Conservation (phyloP, 1,140 invertebrate genomes). For the Medauroidea extradentata region DNA sequence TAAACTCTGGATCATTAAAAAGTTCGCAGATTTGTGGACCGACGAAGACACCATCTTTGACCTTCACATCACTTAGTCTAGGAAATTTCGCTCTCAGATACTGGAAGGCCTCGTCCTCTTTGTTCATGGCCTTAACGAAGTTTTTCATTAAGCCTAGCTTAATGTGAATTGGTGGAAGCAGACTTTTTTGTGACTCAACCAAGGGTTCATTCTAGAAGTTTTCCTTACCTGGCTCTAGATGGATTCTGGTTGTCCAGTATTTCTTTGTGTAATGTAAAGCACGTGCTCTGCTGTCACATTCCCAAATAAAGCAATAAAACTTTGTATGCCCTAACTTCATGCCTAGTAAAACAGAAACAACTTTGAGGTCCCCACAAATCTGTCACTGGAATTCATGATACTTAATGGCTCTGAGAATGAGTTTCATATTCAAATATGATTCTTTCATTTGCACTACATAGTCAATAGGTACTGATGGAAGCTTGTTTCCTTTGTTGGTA, state of each 20-base stretch:
- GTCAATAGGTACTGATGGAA: too few species aligned
- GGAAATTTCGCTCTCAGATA: slow-evolving; percentile 33
- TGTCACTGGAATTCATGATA: too few species aligned
- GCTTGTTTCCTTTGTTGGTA: too few species aligned
- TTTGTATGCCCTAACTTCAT: slow-evolving; percentile 23
- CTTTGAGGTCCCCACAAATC: too few species aligned
- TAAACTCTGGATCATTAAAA: slow-evolving; percentile 22
- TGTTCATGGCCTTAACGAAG: slow-evolving; percentile 37
- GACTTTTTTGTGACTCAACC: slow-evolving; percentile 10
- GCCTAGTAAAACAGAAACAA: too few species aligned
- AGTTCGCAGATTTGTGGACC: slow-evolving; percentile 32
- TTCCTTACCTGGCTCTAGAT: background rate
- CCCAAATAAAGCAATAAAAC: slow-evolving; percentile 24
- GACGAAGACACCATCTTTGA: slow-evolving; percentile 35
- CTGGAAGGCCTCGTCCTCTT: slow-evolving; percentile 31
- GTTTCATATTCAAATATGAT: too few species aligned
- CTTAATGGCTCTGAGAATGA: too few species aligned
- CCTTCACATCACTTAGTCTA: slow-evolving; percentile 30
- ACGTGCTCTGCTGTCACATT: slow-evolving; percentile 24
- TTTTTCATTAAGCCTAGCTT: slow-evolving; percentile 41
- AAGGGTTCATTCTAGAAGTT: slow-evolving; percentile 16
- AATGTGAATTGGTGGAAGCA: slow-evolving; percentile 36
- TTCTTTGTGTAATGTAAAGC: too few species aligned
- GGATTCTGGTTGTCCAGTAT: background rate
- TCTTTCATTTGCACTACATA: too few species aligned